These are phyloP conservation scores for Lagria hirta DNA, from an alignment of 2,888 invertebrate species.

Conservation along the genomic window DNA sequence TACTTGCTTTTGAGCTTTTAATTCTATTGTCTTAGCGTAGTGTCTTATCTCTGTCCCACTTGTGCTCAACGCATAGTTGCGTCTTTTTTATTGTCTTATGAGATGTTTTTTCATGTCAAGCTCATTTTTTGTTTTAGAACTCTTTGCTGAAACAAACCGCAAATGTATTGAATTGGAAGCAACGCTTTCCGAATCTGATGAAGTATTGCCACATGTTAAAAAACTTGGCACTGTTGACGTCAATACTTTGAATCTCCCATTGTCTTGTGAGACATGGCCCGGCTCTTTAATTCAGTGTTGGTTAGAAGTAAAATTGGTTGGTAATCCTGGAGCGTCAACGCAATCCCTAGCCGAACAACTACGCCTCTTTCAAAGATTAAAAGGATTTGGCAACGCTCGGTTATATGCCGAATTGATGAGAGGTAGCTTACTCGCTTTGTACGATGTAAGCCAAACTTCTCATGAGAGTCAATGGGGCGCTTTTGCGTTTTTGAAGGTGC, in stretches of 20 bases:
- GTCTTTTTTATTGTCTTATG: not conserved
- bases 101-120: too few relatives aligned
- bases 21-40: too few relatives aligned
- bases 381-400: constrained; percentile 77
- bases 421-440: constrained; percentile 85
- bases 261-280: constrained; percentile 44
- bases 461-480: constrained; percentile 93
- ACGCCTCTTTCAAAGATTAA: constrained; percentile 79
- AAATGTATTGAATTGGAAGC: constrained; percentile 75
- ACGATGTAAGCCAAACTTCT: constrained; percentile 79
- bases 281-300: constrained; percentile 64
- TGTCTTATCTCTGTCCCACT: too few relatives aligned
- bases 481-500: constrained; percentile 89
- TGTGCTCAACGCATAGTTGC: too few relatives aligned
- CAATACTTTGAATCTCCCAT: constrained; percentile 37
- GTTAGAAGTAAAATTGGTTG: constrained; percentile 79
- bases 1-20: too few relatives aligned
- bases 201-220: constrained; percentile 34
- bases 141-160: constrained; percentile 57
- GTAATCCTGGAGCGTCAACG: constrained; percentile 83
- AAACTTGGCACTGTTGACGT: constrained; percentile 44
- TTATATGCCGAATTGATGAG: constrained; percentile 87
- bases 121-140: constrained; percentile 51
- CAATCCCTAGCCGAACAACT: constrained; percentile 79
- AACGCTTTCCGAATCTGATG: constrained; percentile 44